phyloP scores from a whole-genome alignment of 2,888 invertebrate species.

The Eupithecia inturbata region DNA sequence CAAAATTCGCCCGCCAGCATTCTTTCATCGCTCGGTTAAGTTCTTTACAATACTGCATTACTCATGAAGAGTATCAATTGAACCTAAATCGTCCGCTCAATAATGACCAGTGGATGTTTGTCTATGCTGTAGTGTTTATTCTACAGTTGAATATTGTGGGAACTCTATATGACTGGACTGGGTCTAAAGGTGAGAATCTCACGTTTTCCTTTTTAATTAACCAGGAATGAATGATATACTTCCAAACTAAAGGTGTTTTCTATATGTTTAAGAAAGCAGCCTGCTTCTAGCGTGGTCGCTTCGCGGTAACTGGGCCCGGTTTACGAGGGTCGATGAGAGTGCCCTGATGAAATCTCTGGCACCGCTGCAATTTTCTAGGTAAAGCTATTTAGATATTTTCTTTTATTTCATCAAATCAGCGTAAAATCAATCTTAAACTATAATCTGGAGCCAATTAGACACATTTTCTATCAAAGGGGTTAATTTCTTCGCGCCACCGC shows the following conservation, averaged over 20 bases:
- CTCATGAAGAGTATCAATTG: not conserved
- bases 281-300: conserved; percentile 11
- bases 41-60: conserved; percentile 4
- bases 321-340: conserved; percentile 3
- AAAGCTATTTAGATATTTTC: not conserved
- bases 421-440: too few relatives aligned
- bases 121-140: not conserved
- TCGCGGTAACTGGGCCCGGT: conserved; percentile 9
- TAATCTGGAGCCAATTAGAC: too few relatives aligned
- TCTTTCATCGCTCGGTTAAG: not conserved
- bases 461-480: too few relatives aligned
- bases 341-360: not conserved
- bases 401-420: not conserved
- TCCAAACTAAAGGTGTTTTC: not conserved
- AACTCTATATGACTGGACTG: conserved; percentile 8
- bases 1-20: not conserved
- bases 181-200: not conserved
- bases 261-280: conserved; percentile 1
- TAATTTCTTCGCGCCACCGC: too few relatives aligned
- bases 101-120: not conserved
- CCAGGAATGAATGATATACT: not conserved
- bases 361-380: conserved; percentile 1
- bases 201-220: not conserved
- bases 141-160: conserved; percentile 6
- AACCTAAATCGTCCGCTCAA: not conserved